Evolutionary conservation across 2,113 vertebrate genomes (phyloP), one percentile per base, ranked within the genome.

Genomic region (Cololabis saira): DNA sequence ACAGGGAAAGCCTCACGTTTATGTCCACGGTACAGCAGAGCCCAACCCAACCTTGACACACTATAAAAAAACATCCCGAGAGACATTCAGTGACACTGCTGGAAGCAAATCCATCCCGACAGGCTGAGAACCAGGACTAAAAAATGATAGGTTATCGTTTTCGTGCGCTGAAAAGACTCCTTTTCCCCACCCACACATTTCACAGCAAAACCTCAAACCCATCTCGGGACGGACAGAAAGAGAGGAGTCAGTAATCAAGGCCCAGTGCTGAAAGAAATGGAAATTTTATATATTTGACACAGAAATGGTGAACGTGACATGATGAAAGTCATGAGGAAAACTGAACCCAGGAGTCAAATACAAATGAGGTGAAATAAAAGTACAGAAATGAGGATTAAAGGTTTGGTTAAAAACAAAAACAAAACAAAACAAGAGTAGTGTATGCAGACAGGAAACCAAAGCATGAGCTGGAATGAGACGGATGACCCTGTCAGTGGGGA

Each of bases 131-230:
- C 58, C 71, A 70, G 79, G 72, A 75, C 78, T 80, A 60, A 84
- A 82, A 90, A 89, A 89, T 87, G 82, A 89, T 81, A 85, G 81
- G 83, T 81, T 91, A 84, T 85, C 82, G 61, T 87, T 84, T 87
- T 66, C 67, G 72, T 73, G 64, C 67, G 76, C 43, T 78, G 72
- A 85, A 76, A 78, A 80, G 5, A 67, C 58, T 76, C 62, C 51
- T 75, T 76, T 53, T 67, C 49, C 83, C 83, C 83, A 82, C 87
- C 86, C 86, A 87, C 89, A 91, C 80, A 67, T 83, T 91, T 89
- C 85, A 81, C 83, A 80, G 84, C 58, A 74, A 87, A 91, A 87
- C 84, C 87, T 87, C 86, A 88, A 78, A 78, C 76, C 73, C 71
- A 77, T 80, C 81, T 44, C 55, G 61, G 75, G 74, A 79, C 0